Evolutionary conservation across 2,797 vertebrate species (phyloP).

Genomic region (Telmatherina bonti): DNA sequence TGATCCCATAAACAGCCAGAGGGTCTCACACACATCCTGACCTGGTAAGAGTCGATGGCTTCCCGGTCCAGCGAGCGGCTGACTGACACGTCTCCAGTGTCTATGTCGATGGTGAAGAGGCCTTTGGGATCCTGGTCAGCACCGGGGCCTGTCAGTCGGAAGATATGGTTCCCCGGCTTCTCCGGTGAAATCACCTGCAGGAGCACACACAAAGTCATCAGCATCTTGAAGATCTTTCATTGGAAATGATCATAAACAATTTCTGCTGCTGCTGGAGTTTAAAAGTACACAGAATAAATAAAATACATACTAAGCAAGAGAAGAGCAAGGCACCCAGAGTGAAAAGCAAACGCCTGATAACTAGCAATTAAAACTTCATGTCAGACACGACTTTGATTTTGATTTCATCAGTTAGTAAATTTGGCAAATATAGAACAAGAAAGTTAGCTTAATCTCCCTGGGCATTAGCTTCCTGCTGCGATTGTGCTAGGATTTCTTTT

Average conservation of each 20-base stretch:
- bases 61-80: conserved; percentile 92
- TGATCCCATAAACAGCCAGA: conserved; percentile 1
- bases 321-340: neutral
- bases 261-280: neutral
- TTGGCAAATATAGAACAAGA: conserved; percentile 31
- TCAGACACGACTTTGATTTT: conserved; percentile 51
- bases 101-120: conserved; percentile 90
- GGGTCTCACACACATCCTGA: conserved; percentile 74
- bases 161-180: conserved; percentile 86
- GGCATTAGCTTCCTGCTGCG: conserved; percentile 12
- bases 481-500: conserved; percentile 10
- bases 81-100: conserved; percentile 91
- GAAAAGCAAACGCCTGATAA: conserved; percentile 41
- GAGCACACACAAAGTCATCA: conserved; percentile 21
- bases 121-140: conserved; percentile 94
- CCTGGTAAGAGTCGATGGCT: conserved; percentile 88
- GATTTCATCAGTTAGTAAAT: conserved; percentile 48
- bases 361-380: conserved; percentile 46
- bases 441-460: conserved; percentile 27
- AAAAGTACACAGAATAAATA: neutral
- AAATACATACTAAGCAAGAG: conserved; percentile 11
- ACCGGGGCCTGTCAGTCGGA: conserved; percentile 92
- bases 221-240: neutral
- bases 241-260: conserved; percentile 14
- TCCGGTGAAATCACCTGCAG: conserved; percentile 90